Base-by-base conservation (phyloP, 92 coral and sea anemone genomes). In the Anthopleura xanthogrammica region DNA sequence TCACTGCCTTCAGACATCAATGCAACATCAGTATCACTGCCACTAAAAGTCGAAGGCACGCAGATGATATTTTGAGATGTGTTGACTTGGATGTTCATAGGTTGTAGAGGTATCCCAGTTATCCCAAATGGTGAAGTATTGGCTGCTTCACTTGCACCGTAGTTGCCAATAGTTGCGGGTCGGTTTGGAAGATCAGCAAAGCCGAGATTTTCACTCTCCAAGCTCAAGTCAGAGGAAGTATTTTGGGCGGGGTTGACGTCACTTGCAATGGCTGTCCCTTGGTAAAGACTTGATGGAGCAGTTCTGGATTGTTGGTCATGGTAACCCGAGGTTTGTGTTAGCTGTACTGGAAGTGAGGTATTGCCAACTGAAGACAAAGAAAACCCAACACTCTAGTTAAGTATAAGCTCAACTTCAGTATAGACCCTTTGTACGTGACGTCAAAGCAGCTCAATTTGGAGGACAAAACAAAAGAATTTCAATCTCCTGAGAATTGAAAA, bases 151-250 rank as follows among this genome's bases (percentile, higher is more conserved):
- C 82, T 86, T 19, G 90, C 86, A 7, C 92, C 92, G 48, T 89
- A 86, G 86, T 87, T 89, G 22, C 92, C 92, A 64, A 89, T 89
- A 22, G 92, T 89, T 60, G 88, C 80, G 3, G 92, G 92, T 80
- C 92, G 82, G 72, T 88, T 89, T 10, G 92, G 92, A 70, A 89
- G 92, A 39, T 80, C 85, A 46, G 83, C 86, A 71, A 85, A 85
- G 5, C 83, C 88, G 17, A 85, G 82, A 16, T 64, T 79, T 12
- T 82, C 90, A 62, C 85, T 83, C 83, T 43, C 80, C 24, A 89
- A 57, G 73, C 87, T 89, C 16, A 85, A 23, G 82, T 89, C 86
- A 46, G 91, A 85, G 5, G 87, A 83, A 22, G 72, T 85, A 41
- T 77, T 82, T 56, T 23, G 74, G 74, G 74, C 16, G 2, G 42